phyloP scores from a whole-genome alignment of 2,113 vertebrate species.

The Atlantisia rogersi region DNA sequence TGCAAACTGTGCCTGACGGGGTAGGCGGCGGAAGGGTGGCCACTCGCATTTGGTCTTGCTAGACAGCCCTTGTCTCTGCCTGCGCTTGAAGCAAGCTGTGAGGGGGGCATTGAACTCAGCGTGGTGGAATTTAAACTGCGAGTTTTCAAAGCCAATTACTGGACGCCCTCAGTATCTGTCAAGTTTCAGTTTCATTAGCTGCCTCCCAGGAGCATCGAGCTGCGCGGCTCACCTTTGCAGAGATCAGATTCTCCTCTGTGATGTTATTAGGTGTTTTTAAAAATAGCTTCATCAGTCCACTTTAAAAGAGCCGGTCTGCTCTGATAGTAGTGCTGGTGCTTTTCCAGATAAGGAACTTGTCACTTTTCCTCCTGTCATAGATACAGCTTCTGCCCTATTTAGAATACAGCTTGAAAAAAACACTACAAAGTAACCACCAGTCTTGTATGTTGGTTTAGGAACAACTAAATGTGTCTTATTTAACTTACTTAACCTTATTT shows the following conservation, averaged over 20 bases:
- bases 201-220: background rate
- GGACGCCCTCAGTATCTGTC: background rate
- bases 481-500: background rate
- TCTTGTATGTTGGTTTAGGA: background rate
- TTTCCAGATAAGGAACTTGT: constrained; percentile 38
- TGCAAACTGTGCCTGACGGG: background rate
- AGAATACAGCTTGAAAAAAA: constrained; percentile 13
- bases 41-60: accelerated
- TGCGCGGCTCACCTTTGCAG: background rate
- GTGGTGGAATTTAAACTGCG: background rate
- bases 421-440: background rate
- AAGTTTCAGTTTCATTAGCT: constrained; percentile 40
- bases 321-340: constrained; percentile 22
- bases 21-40: background rate
- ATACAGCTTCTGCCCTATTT: constrained; percentile 20
- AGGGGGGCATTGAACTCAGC: background rate
- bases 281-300: constrained; percentile 37
- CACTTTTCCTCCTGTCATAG: constrained; percentile 22
- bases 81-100: background rate
- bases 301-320: constrained; percentile 38
- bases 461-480: background rate
- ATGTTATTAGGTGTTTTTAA: constrained; percentile 47
- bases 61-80: accelerated
- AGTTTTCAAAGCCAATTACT: constrained; percentile 10
- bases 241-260: constrained; percentile 23